Base-by-base conservation (phyloP, 2,888 invertebrate species). In the Acholoe squamosa region DNA sequence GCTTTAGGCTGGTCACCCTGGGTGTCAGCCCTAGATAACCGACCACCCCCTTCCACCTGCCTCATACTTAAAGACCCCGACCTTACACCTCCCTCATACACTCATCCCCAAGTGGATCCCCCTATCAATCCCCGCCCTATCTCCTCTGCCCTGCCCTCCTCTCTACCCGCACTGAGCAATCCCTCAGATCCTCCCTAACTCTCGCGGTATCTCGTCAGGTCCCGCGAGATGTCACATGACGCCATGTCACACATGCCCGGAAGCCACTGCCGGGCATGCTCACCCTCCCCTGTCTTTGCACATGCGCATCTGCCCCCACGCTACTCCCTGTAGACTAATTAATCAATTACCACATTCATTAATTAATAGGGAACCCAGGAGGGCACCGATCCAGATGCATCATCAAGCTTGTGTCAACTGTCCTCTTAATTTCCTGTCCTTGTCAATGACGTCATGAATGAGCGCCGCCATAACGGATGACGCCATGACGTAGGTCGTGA, bases 391-490 rank as follows among this genome's bases (percentile, higher is more conserved):
- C 28, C 22, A 84, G 84, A 84, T 84, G 28, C 33, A 84, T 84
- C 33, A 84, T 84, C 43, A 16, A 84, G 5, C 31, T 28, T 33
- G 22, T 84, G 84, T 51, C 84, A 84, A 33, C 51, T 34, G 33
- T 84, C 84, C 84, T 25, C 28, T 34, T 34, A 84, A 84, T 84
- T 84, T 84, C 84, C 84, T 84, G 84, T 28, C 84, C 16, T 34
- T n/a, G 33, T 19, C 84, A 51, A 33, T 84, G 43, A 33, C 33
- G 28, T 84, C 16, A 84, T 84, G 84, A 84, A 33, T 84, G 25
- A 84, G 43, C n/a, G 43, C 16, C 33, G 51, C 84, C 0, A 77
- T 19, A 31, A 19, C 5, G 16, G 16, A n/a, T 34, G 19, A 25
- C 51, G 16, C 7, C n/a, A 31, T 25, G 77, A 77, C 28, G 77